phyloP scores from a whole-genome alignment of 1,140 invertebrate genomes.

The Sinella curviseta region DNA sequence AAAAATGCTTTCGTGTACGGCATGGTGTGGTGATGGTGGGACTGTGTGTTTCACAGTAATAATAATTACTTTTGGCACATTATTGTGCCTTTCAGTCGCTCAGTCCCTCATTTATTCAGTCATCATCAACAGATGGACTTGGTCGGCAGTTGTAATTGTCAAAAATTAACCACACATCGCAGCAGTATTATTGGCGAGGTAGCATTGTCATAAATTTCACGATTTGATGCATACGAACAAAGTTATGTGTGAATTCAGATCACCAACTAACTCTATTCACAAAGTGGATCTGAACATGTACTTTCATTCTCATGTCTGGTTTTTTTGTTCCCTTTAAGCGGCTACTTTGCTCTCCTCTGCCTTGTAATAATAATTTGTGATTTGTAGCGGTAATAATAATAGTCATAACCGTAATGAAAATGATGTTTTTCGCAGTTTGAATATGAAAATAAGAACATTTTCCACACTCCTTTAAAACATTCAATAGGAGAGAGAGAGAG shows the following conservation, averaged over 20 bases:
- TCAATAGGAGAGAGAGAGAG: no score
- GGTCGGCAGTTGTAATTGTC: no score
- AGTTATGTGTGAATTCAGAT: no score
- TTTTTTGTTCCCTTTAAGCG: not conserved
- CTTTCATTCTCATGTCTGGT: no score
- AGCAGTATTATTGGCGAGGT: not conserved
- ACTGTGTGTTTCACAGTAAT: not conserved
- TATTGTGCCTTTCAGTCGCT: constrained; percentile 6
- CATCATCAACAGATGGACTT: constrained; percentile 8
- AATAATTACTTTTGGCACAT: constrained; percentile 5
- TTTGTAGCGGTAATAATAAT: not conserved
- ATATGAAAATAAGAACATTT: no score
- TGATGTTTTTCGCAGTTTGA: not conserved
- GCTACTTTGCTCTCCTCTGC: not conserved
- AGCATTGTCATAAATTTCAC: no score
- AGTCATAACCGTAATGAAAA: not conserved
- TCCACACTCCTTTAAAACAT: no score
- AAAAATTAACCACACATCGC: not conserved
- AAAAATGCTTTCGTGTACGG: not conserved
- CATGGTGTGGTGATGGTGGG: not conserved
- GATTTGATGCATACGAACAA: not conserved
- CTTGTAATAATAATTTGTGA: not conserved
- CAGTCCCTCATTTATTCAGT: not conserved
- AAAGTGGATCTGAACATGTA: not conserved
- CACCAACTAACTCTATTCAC: not conserved